Evolutionary conservation across 92 coral and sea anemone genomes (phyloP).

Genomic region (Chrysogorgia sp.): DNA sequence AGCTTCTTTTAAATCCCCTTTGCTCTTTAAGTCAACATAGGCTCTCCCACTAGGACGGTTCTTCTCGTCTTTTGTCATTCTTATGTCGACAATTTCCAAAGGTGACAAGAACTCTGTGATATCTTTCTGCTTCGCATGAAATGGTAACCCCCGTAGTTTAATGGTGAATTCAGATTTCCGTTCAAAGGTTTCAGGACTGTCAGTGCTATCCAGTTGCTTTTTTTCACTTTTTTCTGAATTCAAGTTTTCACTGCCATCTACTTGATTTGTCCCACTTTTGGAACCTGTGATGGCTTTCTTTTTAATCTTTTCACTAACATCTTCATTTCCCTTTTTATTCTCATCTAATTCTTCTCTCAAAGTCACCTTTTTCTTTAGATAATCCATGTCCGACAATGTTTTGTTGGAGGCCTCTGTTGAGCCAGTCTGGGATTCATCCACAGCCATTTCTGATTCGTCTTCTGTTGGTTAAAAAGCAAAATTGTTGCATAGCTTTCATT

Average conservation of each 20-base stretch:
- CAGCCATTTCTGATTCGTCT: conserved; percentile 10
- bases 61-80: conserved; percentile 69
- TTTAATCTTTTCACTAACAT: conserved; percentile 6
- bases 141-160: conserved; percentile 92
- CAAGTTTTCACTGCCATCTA: conserved; percentile 11
- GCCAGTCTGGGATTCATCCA: conserved; percentile 8
- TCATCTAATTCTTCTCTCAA: conserved; percentile 22
- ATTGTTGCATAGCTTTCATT: not conserved
- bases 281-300: conserved; percentile 24
- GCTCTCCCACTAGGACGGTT: conserved; percentile 84
- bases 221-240: not conserved
- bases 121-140: conserved; percentile 73
- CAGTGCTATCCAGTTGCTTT: conserved; percentile 1
- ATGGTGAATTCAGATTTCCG: conserved; percentile 64
- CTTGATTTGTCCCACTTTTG: not conserved
- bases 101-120: conserved; percentile 85
- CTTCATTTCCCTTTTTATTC: conserved; percentile 16
- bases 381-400: conserved; percentile 88
- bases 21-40: conserved; percentile 80
- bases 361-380: conserved; percentile 75
- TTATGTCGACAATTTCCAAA: conserved; percentile 60
- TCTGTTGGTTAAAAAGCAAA: not conserved
- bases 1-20: conserved; percentile 78
- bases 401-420: conserved; percentile 43
- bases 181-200: conserved; percentile 31